phyloP scores from a whole-genome alignment of 2,888 invertebrate species.

The Lycaena phlaeas region DNA sequence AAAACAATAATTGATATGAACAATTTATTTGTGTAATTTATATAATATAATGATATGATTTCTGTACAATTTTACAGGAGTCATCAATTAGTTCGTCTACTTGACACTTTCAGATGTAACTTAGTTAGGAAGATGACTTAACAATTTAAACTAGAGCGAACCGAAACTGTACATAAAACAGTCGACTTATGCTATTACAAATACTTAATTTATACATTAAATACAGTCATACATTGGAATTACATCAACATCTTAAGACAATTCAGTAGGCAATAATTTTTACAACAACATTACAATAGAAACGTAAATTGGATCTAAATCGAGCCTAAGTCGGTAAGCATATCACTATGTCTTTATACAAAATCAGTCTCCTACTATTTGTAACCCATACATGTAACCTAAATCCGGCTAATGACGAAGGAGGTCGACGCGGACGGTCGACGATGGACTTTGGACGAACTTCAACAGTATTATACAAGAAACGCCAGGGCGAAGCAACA shows the following conservation, averaged over 20 bases:
- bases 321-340: constrained; percentile 51
- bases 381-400: constrained; percentile 39
- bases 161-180: constrained; percentile 60
- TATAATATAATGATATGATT: constrained; percentile 70
- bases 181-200: constrained; percentile 44
- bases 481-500: background rate
- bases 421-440: background rate
- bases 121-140: constrained; percentile 60
- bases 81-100: constrained; percentile 69
- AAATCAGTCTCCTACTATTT: constrained; percentile 72
- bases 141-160: constrained; percentile 62
- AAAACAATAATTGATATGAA: constrained; percentile 50
- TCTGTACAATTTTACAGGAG: constrained; percentile 69
- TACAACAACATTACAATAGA: constrained; percentile 31
- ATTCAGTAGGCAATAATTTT: constrained; percentile 31
- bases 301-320: constrained; percentile 33
- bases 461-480: constrained; percentile 1
- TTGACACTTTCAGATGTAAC: constrained; percentile 67
- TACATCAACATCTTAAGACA: constrained; percentile 34
- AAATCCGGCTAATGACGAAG: constrained; percentile 3
- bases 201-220: constrained; percentile 49
- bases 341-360: constrained; percentile 60
- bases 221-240: constrained; percentile 61
- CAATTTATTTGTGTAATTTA: constrained; percentile 70
- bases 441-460: constrained; percentile 4